Percentiles rank a stretch among this genome's conserved stretches.
Conservation (phyloP, 2,888 invertebrate genomes). For the Lasioglossum leucozonium region DNA sequence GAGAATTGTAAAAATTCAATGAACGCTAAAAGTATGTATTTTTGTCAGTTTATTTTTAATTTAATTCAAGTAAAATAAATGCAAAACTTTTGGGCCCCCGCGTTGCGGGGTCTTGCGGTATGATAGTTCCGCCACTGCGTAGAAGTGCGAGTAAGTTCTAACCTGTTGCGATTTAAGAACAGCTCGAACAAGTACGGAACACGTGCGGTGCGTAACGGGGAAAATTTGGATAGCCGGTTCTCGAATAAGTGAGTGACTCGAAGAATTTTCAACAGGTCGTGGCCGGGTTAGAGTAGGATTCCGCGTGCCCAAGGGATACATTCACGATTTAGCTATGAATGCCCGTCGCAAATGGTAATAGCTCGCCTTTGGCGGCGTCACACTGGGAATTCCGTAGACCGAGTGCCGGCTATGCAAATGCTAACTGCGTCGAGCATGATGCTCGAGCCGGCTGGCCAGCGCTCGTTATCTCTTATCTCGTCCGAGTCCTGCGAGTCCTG, state of each 20-base stretch:
- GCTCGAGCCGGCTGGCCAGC: constrained; percentile 29
- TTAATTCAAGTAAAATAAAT: no score
- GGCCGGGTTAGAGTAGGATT: background rate
- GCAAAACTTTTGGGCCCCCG: no score
- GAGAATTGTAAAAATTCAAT: no score
- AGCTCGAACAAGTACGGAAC: no score
- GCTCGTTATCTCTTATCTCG: constrained; percentile 53
- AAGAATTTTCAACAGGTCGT: background rate
- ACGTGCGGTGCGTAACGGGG: background rate
- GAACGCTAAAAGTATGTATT: no score
- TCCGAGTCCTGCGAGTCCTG: background rate
- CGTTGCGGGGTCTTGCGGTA: no score
- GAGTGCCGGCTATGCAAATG: constrained; percentile 49
- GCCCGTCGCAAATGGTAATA: constrained; percentile 40
- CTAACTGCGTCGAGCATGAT: constrained; percentile 16
- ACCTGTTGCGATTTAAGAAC: no score
- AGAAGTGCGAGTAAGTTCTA: no score
- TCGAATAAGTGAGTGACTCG: background rate
- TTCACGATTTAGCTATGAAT: constrained; percentile 25
- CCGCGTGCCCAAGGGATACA: background rate
- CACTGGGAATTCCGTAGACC: constrained; percentile 27
- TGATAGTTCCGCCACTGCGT: no score
- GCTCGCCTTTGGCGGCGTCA: constrained; percentile 35
- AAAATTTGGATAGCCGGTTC: background rate
- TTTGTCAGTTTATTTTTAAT: no score